Evolutionary conservation across 2,888 invertebrate species (phyloP), one percentile per base, ranked within the genome.

Genomic region (Thumatha senex): DNA sequence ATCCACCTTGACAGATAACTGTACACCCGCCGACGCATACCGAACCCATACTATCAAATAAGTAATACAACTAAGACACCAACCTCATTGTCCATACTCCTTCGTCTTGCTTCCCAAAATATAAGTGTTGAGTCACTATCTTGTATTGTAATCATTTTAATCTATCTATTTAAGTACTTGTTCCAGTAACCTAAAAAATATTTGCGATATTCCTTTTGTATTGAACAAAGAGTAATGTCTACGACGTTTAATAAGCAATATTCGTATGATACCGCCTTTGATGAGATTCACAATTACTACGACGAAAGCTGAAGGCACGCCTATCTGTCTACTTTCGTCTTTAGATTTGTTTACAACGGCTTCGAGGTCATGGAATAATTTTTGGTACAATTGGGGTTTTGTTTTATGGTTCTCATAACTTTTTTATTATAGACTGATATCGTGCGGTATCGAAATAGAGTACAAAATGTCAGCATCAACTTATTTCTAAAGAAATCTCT

Each of bases 161-260:
- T 71, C 72, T 61, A 55, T 62, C 58, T 61, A 66, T 70, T 72
- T 67, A 55, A 54, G 56, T 70, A 58, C 70, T 72, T 73, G 83
- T 73, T 78, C 85, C 67, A 82, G 76, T 84, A 75, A 84, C 84
- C 84, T 78, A 70, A 61, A 54, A 68, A 61, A 61, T 64, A 66
- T 73, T 75, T 75, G 68, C 69, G 59, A 61, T 62, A 60, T 62
- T 69, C 68, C 61, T 80, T 78, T 82, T 82, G 70, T 80, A 70
- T 52, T 51, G 63, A 74, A 82, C 73, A 79, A 75, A 77, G 76
- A 66, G 58, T 59, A 41, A 63, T 48, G 62, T 64, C 63, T 64
- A 53, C 57, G 63, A 63, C 67, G 65, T 63, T 72, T 70, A 67
- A 61, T 56, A 61, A 60, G 58, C 61, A 61, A 67, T 62, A 72